Evolutionary conservation across 2,888 invertebrate species (phyloP).

Genomic region (Eupithecia subumbrata): DNA sequence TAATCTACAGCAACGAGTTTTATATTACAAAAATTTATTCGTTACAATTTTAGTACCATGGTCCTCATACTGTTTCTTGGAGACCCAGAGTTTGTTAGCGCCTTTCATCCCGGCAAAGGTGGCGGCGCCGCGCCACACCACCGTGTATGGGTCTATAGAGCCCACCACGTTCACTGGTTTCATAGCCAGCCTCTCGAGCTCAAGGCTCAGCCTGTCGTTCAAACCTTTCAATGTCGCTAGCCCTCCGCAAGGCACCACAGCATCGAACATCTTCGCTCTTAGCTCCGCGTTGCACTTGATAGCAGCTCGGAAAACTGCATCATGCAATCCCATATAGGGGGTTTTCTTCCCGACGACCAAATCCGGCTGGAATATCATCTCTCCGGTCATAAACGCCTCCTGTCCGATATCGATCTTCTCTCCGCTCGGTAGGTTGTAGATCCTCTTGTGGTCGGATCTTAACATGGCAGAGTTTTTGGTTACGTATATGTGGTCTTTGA

Average conservation of each 20-base stretch:
- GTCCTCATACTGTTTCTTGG: constrained; percentile 68
- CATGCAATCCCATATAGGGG: constrained; percentile 53
- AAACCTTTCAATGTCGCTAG: constrained; percentile 62
- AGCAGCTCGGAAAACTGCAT: constrained; percentile 53
- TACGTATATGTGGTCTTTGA: constrained; percentile 50
- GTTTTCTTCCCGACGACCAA: constrained; percentile 47
- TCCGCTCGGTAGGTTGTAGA: constrained; percentile 57
- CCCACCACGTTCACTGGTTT: constrained; percentile 54
- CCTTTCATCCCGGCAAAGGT: constrained; percentile 65
- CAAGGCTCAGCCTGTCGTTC: constrained; percentile 55
- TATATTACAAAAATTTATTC: constrained; percentile 57
- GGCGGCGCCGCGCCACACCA: constrained; percentile 73
- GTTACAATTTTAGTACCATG: constrained; percentile 65
- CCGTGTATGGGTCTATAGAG: constrained; percentile 60
- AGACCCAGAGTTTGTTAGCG: constrained; percentile 61
- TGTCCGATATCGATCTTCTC: constrained; percentile 59
- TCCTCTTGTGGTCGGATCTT: constrained; percentile 43
- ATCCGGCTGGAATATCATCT: constrained; percentile 66
- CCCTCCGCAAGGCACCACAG: constrained; percentile 66
- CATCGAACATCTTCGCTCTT: constrained; percentile 53
- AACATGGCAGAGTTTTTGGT: constrained; percentile 51
- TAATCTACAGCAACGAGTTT: too few species aligned
- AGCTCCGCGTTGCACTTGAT: constrained; percentile 65
- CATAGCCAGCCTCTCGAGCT: constrained; percentile 50
- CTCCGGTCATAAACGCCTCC: constrained; percentile 62